Conservation (phyloP, 92 coral and sea anemone genomes). For the Parazoanthus swiftii region DNA sequence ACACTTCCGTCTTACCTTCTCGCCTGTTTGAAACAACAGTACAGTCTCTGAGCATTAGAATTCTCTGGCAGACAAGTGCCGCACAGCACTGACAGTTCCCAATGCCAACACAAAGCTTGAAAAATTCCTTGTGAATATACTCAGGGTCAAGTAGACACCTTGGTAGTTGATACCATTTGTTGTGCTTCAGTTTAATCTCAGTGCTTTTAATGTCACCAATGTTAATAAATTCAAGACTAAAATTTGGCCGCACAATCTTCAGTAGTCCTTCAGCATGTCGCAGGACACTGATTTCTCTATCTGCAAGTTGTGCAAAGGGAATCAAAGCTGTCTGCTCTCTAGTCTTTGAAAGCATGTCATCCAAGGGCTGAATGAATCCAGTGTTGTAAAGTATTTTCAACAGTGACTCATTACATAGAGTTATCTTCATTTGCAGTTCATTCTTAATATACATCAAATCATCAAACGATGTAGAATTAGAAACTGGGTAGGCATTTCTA, state of each 20-base stretch:
- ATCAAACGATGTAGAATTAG: slow-evolving; percentile 47
- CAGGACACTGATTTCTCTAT: slow-evolving; percentile 40
- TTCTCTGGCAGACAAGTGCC: slow-evolving; percentile 3
- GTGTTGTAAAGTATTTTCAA: slow-evolving; percentile 38
- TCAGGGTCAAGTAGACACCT: slow-evolving; percentile 31
- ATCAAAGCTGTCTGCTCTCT: slow-evolving; percentile 27
- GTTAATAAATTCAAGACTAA: slow-evolving; percentile 36
- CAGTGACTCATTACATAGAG: slow-evolving; percentile 46
- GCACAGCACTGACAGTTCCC: slow-evolving; percentile 10
- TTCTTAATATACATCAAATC: slow-evolving; percentile 35
- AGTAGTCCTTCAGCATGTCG: slow-evolving; percentile 50
- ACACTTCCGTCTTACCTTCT: neutral
- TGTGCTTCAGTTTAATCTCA: neutral
- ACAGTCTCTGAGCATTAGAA: slow-evolving; percentile 2
- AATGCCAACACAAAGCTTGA: neutral
- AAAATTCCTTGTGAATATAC: neutral
- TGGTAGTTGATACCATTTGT: slow-evolving; percentile 43
- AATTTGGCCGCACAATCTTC: slow-evolving; percentile 42
- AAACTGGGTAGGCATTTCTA: slow-evolving; percentile 47
- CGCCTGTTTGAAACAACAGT: neutral
- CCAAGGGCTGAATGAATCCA: slow-evolving; percentile 45
- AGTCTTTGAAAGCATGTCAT: slow-evolving; percentile 29
- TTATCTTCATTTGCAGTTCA: slow-evolving; percentile 47
- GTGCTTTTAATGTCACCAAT: slow-evolving; percentile 13
- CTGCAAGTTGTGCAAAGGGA: slow-evolving; percentile 50